Conservation (phyloP, 2,888 invertebrate species). For the Shargacucullia verbasci region DNA sequence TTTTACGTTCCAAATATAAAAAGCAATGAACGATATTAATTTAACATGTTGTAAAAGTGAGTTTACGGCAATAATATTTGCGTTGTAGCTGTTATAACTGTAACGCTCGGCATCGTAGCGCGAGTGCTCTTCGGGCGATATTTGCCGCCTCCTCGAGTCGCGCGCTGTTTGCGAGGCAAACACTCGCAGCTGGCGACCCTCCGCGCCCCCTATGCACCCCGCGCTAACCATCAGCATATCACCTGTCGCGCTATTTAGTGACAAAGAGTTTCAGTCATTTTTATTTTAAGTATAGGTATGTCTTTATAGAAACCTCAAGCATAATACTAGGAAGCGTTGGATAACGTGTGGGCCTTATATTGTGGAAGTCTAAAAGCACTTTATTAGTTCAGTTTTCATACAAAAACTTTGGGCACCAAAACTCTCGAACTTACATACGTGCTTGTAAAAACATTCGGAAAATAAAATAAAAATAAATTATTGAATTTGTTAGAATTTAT, state of each 20-base stretch:
- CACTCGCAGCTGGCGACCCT: slow-evolving; percentile 57
- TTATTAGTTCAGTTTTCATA: too few relatives aligned
- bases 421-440: too few relatives aligned
- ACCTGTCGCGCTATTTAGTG: slow-evolving; percentile 56
- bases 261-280: slow-evolving; percentile 31
- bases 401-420: too few relatives aligned
- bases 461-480: too few relatives aligned
- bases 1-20: slow-evolving; percentile 23
- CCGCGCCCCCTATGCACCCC: slow-evolving; percentile 1
- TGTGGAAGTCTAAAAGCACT: too few relatives aligned
- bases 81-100: slow-evolving; percentile 66
- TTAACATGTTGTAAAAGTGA: slow-evolving; percentile 51
- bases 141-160: slow-evolving; percentile 78
- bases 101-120: slow-evolving; percentile 64
- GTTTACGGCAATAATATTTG: slow-evolving; percentile 69
- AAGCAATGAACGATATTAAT: slow-evolving; percentile 34
- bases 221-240: slow-evolving; percentile 44
- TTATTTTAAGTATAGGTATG: slow-evolving; percentile 15
- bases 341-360: too few relatives aligned
- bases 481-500: too few relatives aligned
- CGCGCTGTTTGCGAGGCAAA: slow-evolving; percentile 80
- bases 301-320: neutral
- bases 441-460: too few relatives aligned
- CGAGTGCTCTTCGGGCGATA: slow-evolving; percentile 78
- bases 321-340: neutral